Conservation (phyloP, 2,797 vertebrate genomes). For the Thamnophis elegans region DNA sequence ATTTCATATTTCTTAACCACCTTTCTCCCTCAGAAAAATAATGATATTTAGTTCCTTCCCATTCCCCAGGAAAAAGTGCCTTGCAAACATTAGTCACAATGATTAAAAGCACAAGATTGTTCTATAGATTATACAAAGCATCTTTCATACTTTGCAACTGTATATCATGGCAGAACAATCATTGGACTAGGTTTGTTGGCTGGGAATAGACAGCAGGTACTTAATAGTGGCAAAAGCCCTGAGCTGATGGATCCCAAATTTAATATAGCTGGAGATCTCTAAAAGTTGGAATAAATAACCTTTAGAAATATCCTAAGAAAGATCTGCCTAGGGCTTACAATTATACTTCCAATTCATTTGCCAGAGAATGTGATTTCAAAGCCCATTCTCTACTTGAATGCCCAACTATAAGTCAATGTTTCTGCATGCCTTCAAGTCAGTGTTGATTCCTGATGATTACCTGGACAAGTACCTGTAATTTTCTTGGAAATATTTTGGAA, state of each 20-base stretch:
- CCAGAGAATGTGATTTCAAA: background rate
- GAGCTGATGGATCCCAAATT: background rate
- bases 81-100: background rate
- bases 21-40: no score
- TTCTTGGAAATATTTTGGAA: background rate
- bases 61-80: background rate
- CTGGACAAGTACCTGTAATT: background rate
- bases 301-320: background rate
- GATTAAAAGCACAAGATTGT: background rate
- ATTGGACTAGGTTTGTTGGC: background rate
- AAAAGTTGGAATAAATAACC: background rate
- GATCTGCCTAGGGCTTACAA: background rate
- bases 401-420: slow-evolving; percentile 33
- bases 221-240: background rate
- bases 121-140: background rate
- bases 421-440: background rate
- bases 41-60: background rate
- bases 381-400: slow-evolving; percentile 27
- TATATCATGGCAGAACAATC: background rate
- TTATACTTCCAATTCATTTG: slow-evolving; percentile 1
- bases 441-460: background rate
- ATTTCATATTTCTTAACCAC: no score
- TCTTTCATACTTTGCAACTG: background rate
- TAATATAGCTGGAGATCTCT: background rate
- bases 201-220: background rate